Evolutionary conservation across 1,140 invertebrate species (phyloP).

Genomic region (Lanistes nyassanus): DNA sequence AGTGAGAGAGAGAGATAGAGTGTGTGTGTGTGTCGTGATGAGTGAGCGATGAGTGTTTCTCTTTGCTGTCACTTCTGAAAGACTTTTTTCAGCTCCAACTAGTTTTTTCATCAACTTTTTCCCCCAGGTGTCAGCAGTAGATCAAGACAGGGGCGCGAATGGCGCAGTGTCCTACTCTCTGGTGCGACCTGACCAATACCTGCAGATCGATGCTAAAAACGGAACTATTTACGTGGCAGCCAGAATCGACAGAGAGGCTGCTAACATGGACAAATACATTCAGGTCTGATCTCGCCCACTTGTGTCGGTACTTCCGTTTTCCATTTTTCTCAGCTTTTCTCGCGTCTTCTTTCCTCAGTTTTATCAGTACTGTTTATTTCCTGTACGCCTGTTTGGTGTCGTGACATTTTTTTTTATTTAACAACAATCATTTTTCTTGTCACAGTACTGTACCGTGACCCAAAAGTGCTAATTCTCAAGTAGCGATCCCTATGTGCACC

Average conservation of each 20-base stretch:
- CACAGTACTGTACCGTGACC: too few relatives aligned
- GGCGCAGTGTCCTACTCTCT: constrained; percentile 30
- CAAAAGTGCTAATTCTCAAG: too few relatives aligned
- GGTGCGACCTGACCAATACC: constrained; percentile 5
- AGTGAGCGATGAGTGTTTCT: too few relatives aligned
- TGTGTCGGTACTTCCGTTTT: neutral
- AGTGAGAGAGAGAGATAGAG: too few relatives aligned
- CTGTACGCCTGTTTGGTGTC: too few relatives aligned
- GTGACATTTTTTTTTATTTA: neutral
- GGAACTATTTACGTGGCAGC: constrained; percentile 36
- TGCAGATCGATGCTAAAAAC: neutral
- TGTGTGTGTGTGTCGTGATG: too few relatives aligned
- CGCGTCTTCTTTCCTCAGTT: neutral
- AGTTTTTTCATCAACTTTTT: neutral
- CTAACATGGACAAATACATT: constrained; percentile 36
- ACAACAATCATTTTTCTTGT: too few relatives aligned
- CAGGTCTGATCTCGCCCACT: neutral
- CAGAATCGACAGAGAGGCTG: constrained; percentile 29
- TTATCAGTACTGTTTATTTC: neutral
- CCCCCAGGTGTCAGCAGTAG: constrained; percentile 46
- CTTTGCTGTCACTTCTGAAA: neutral
- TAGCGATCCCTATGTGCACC: too few relatives aligned
- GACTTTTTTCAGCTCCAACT: neutral
- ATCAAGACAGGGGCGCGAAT: constrained; percentile 53
- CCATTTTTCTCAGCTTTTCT: neutral